phyloP scores from a whole-genome alignment of 2,888 invertebrate genomes.

The Allacma fusca region DNA sequence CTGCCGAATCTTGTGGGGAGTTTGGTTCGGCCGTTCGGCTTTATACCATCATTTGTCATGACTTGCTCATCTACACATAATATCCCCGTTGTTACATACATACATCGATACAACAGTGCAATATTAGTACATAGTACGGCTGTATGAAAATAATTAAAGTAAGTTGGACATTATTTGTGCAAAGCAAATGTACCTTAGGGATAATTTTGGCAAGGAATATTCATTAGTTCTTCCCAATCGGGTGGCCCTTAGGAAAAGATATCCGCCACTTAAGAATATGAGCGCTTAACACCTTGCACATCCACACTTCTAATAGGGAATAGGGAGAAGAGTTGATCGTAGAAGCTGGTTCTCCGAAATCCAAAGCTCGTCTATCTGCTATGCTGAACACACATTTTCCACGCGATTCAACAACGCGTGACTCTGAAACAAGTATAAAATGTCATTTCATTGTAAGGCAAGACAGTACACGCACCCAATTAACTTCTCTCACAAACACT shows the following conservation, averaged over 20 bases:
- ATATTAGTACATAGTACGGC: no score
- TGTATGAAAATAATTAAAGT: no score
- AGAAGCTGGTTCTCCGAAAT: slow-evolving; percentile 79
- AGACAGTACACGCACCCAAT: no score
- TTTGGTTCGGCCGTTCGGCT: no score
- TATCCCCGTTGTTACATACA: no score
- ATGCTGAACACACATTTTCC: slow-evolving; percentile 78
- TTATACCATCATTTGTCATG: no score
- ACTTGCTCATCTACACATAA: no score
- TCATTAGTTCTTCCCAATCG: slow-evolving; percentile 86
- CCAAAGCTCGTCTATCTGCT: slow-evolving; percentile 72
- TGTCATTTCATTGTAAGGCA: no score
- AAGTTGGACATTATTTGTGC: no score
- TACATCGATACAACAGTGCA: no score
- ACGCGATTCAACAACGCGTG: slow-evolving; percentile 90
- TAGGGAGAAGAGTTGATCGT: slow-evolving; percentile 86
- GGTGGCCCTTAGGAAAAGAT: slow-evolving; percentile 82
- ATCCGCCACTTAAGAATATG: slow-evolving; percentile 96
- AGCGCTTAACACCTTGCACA: slow-evolving; percentile 88
- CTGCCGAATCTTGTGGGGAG: no score
- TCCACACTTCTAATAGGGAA: slow-evolving; percentile 97
- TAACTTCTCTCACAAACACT: no score
- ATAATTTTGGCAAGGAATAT: slow-evolving; percentile 90
- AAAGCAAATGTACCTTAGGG: slow-evolving; percentile 67
- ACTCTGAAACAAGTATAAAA: slow-evolving; percentile 71